Evolutionary conservation across 2,888 invertebrate genomes (phyloP), one percentile per base, ranked within the genome.

Genomic region (Pelosia muscerda): DNA sequence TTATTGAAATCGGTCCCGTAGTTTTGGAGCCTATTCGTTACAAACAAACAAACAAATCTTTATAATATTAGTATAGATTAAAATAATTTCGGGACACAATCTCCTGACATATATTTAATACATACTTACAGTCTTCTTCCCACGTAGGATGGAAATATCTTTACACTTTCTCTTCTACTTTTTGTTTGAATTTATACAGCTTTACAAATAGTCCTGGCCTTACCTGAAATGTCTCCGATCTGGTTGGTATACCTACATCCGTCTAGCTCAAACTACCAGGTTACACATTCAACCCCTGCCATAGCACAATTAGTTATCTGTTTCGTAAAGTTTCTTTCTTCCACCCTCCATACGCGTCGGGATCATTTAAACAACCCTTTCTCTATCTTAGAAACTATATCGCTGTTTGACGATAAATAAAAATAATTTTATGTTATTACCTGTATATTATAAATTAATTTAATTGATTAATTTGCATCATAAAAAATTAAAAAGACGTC

Each of bases 401-500:
- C 42, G n/a, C 28, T 9, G 10, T 10, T 8, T 8, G 6, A 19
- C 19, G 6, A 19, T 42, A 42, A 42, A 42, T 38, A 5, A 38
- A 1, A 6, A 3, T 13, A 22, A 22, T 31, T 11, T 22, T 31
- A 34, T 23, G 11, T 3, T 34, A 15, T 15, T 59, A 2, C 4
- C 23, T 8, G 8, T 59, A 23, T 31, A 34, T 11, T 34, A 34
- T 59, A 38, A 19, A 19, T 19, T 42, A 19, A 6, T 42, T 38
- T 42, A 42, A 19, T 42, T 0, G 42, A 42, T 25, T 26, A n/a
- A 25, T 49, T 22, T 53, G 49, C 57, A 72, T 59, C 63, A 68
- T 69, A 72, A 49, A 64, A 60, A 76, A 77, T n/a, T 77, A 68
- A 76, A 81, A 72, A 76, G 75, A 88, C 85, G 87, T 86, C 85